phyloP scores from a whole-genome alignment of 2,797 vertebrate species.

The Acrocephalus scirpaceus region DNA sequence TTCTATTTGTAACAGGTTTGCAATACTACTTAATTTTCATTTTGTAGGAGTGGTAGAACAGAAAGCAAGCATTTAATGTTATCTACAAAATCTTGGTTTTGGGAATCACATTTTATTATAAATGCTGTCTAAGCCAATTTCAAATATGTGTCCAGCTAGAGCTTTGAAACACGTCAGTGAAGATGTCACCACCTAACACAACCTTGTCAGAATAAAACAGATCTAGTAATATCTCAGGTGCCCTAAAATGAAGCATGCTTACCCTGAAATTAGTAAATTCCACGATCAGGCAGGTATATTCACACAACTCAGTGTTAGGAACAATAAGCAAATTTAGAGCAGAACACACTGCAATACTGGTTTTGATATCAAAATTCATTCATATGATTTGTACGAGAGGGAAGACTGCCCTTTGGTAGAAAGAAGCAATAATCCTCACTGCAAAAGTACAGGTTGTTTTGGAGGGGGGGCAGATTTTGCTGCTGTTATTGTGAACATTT shows the following conservation, averaged over 20 bases:
- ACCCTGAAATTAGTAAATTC: not conserved
- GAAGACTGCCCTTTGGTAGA: not conserved
- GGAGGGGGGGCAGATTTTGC: not conserved
- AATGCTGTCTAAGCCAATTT: not conserved
- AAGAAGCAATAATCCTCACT: not conserved
- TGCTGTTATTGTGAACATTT: not conserved
- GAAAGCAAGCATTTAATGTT: not conserved
- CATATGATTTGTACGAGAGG: not conserved
- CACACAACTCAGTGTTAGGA: not conserved
- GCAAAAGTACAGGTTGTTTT: not conserved
- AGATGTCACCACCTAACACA: not conserved
- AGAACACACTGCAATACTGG: not conserved
- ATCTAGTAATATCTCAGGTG: not conserved
- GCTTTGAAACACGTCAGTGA: not conserved
- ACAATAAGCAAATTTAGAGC: not conserved
- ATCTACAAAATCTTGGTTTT: not conserved
- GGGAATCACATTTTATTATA: not conserved
- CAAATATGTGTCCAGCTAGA: not conserved
- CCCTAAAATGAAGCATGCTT: not conserved
- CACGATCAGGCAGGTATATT: not conserved
- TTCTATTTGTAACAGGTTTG: not conserved
- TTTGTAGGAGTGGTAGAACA: not conserved
- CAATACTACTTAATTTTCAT: not conserved
- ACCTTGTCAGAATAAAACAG: not conserved
- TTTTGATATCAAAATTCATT: not conserved